phyloP scores from a whole-genome alignment of 2,113 vertebrate genomes.

The Guaruba guarouba region DNA sequence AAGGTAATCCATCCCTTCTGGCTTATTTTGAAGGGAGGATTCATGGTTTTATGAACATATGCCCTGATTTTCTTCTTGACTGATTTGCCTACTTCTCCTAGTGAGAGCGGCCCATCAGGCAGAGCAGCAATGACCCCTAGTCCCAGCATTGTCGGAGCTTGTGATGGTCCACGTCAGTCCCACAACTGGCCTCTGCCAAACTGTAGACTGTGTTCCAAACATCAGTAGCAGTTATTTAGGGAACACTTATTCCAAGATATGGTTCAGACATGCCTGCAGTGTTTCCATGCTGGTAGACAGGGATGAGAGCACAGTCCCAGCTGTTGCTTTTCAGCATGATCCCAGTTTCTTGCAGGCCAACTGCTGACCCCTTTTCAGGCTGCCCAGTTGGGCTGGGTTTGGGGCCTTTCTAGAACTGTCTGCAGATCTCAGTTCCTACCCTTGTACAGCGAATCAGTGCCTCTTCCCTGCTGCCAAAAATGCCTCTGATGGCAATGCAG shows the following conservation, averaged over 20 bases:
- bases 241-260: neutral
- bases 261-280: neutral
- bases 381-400: neutral
- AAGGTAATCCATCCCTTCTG: neutral
- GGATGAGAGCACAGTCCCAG: neutral
- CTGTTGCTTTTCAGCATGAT: neutral
- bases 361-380: neutral
- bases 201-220: neutral
- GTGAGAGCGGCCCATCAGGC: neutral
- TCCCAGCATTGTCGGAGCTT: neutral
- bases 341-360: neutral
- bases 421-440: neutral
- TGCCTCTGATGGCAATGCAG: fast-evolving
- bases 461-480: neutral
- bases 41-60: neutral
- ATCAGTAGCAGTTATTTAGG: neutral
- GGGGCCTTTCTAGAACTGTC: neutral
- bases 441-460: fast-evolving
- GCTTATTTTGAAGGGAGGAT: neutral
- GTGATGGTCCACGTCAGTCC: neutral
- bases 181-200: neutral
- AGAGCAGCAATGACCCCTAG: neutral
- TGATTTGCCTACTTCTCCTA: neutral
- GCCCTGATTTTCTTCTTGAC: neutral
- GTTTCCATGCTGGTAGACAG: neutral